Evolutionary conservation across 1,140 invertebrate genomes (phyloP), one percentile per base, ranked within the genome.

Genomic region (Manduca sexta): DNA sequence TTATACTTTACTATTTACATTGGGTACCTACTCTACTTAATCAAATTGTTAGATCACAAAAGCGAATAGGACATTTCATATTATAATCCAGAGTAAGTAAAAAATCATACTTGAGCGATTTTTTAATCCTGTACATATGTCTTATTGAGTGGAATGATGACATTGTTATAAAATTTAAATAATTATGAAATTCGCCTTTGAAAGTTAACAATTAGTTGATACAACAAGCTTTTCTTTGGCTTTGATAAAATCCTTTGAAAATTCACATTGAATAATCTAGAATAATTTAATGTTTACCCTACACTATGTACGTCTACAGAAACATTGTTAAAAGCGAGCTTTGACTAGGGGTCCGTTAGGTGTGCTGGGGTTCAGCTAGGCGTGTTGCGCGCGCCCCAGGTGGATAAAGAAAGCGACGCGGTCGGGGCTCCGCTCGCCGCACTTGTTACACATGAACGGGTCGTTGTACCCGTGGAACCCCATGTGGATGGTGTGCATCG

Each of bases 401-500:
- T 99, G 98, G 0, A 98, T 87, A 75, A 96, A 98, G 76, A 99
- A 98, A 0, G 93, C 90, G 0, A 98, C 89, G 62, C 93, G 93
- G 68, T 98, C 94, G 1, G 89, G 75, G 52, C 92, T 94, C 49
- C 91, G 81, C 47, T 95, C 90, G 1, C 97, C 97, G 76, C 97
- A 99, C 87, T 95, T 94, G 86, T 97, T 97, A 83, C 98, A 99
- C 52, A 93, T 94, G 79, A 95, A 98, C 0, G 97, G 97, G 77
- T 98, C 91, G 46, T 92, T 88, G 84, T 91, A 94, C 2, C 93
- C 93, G 79, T 99, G 98, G 82, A 96, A 98, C 45, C 95, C 94
- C 94, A 98, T 98, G 84, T 99, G 98, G 69, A 98, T 94, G 0
- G 92, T 93, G 84, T 97, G 97, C 90, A 99, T 94, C 6, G 96